Conservation (phyloP, 2,113 vertebrate genomes). For the Platycercus adscitus region DNA sequence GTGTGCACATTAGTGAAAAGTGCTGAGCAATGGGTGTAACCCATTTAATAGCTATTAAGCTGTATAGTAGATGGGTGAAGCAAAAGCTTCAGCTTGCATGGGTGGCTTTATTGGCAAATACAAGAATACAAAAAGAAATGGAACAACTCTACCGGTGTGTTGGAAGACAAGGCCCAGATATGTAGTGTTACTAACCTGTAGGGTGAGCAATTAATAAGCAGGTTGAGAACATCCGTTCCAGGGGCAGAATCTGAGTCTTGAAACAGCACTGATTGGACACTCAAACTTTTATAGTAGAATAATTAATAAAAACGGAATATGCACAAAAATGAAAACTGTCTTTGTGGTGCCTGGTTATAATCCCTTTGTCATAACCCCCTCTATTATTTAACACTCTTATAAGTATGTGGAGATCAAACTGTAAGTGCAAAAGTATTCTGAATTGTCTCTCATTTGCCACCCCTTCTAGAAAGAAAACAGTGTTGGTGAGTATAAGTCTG, state of each 20-base stretch:
- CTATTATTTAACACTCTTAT: background rate
- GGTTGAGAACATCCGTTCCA: background rate
- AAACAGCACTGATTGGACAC: background rate
- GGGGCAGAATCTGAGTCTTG: background rate
- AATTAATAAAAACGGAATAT: background rate
- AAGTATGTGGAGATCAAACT: background rate
- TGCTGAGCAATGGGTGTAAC: background rate
- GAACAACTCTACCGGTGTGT: background rate
- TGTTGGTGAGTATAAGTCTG: background rate
- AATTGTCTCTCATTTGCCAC: background rate
- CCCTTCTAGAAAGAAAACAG: background rate
- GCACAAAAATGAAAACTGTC: background rate
- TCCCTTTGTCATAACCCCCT: background rate
- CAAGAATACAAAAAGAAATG: background rate
- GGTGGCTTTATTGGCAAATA: constrained; percentile 7
- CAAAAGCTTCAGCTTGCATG: background rate
- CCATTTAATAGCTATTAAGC: background rate
- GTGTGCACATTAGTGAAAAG: background rate
- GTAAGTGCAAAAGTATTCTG: background rate
- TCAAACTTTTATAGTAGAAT: background rate
- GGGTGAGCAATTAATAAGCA: background rate
- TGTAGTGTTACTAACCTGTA: background rate
- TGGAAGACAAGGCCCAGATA: background rate
- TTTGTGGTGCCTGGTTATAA: background rate
- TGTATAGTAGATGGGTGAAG: background rate